These are phyloP conservation scores for Monochamus alternatus DNA, from an alignment of 2,888 invertebrate genomes.

Conservation along the genomic window DNA sequence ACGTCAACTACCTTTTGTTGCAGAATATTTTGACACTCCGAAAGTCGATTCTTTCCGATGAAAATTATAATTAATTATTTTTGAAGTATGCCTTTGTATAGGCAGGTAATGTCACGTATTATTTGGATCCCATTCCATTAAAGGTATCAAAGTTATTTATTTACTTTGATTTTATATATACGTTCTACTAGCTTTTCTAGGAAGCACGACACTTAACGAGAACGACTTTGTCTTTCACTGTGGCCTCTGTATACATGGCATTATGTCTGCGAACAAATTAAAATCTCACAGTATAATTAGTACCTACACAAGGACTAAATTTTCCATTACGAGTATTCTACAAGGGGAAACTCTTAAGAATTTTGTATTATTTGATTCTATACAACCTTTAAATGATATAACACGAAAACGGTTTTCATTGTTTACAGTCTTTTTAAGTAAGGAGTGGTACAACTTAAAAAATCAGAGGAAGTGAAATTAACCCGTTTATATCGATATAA, in stretches of 20 bases:
- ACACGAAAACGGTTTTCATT: background rate
- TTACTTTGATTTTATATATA: constrained; percentile 36
- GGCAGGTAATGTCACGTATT: constrained; percentile 46
- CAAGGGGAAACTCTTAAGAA: background rate
- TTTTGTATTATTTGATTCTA: background rate
- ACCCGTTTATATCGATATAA: constrained; percentile 33
- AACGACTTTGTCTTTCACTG: constrained; percentile 20
- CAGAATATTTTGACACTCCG: constrained; percentile 57
- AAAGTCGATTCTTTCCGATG: constrained; percentile 50
- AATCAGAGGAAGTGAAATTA: too few species aligned
- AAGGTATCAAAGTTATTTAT: constrained; percentile 35
- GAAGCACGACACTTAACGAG: constrained; percentile 21
- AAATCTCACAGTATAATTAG: constrained; percentile 6
- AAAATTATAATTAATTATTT: constrained; percentile 46
- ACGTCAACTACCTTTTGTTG: constrained; percentile 54
- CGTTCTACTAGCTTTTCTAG: constrained; percentile 7
- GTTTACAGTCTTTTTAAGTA: background rate
- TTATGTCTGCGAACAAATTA: constrained; percentile 16
- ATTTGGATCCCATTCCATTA: constrained; percentile 38
- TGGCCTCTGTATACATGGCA: background rate
- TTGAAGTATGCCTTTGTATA: constrained; percentile 46
- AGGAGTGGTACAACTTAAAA: too few species aligned
- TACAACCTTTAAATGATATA: background rate
- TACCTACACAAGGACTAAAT: constrained; percentile 2
- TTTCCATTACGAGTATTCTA: constrained; percentile 5